Evolutionary conservation across 1,140 invertebrate species (phyloP), one percentile per base, ranked within the genome.

Genomic region (Hydropsyche tenuis): DNA sequence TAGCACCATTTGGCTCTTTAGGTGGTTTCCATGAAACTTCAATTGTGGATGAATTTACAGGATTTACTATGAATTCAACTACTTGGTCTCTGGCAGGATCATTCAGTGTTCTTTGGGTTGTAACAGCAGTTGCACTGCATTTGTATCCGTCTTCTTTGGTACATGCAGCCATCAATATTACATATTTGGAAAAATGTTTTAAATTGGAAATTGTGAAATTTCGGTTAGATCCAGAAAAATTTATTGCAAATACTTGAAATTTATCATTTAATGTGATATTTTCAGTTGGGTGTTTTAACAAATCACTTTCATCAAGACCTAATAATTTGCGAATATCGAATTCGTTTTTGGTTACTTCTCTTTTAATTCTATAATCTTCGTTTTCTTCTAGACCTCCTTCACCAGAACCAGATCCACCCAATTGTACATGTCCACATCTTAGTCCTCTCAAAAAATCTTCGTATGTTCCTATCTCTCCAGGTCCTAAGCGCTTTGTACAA

Each of bases 11-110:
- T 0, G 90, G 89, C 22, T 86, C 62, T 5, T 77, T 76, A 1
- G 90, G 90, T 74, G 87, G 81, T 1, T 81, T 78, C 91, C 91
- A 93, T 9, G 77, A 81, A 2, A 92, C 78, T 11, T 82, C 79
- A 0, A 81, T 80, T 43, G 81, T 78, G 0, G 81, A 79, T 0
- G 80, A 76, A 45, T 81, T 82, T 3, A 78, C 65, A 1, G 82
- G 77, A 0, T 75, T 27, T 0, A 78, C 75, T 0, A 69, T 76
- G 0, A 87, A 73, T 65, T 82, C 78, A 0, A 53, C 27, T 12
- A 85, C 77, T 27, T 81, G 69, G 74, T 88, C 87, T 1, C 82
- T 82, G 7, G 30, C 65, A 0, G 66, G 18, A 7, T 64, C 56
- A 23, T 30, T 63, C 25, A 65, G 6, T 7, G 77, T 76, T 18